Evolutionary conservation across 1,140 invertebrate genomes (phyloP), one percentile per base, ranked within the genome.

Genomic region (Orchesella cincta): DNA sequence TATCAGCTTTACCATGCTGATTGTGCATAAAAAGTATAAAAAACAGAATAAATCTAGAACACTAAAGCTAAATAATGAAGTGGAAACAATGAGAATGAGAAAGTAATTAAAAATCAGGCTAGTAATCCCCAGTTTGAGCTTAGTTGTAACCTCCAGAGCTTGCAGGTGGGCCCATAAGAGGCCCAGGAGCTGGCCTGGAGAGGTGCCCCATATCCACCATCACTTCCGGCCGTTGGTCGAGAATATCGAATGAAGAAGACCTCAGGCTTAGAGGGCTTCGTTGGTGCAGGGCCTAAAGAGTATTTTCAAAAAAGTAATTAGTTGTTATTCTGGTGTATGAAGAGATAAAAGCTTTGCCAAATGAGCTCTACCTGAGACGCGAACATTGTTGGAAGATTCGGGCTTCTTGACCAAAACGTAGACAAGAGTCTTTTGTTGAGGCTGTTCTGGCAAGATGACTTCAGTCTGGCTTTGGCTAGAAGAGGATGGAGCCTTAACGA

Each of bases 171-270:
- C 75, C 80, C 8, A 82, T 81, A 1, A 82, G 81, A 3, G 87
- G 87, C 36, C 87, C 85, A n/a, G 83, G 83, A 28, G 81, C 78
- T 57, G 83, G 23, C 80, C 79, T 12, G n/a, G n/a, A n/a, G n/a
- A n/a, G 84, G 84, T 14, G 83, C 76, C 0, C 83, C 81, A 76
- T 85, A 85, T 75, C 75, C 67, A 12, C 78, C 80, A 82, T 91
- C 91, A 90, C 93, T 92, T 73, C 92, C 93, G 86, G 93, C 93
- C n/a, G n/a, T n/a, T n/a, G n/a, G n/a, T n/a, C n/a, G n/a, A n/a
- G n/a, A n/a, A 86, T 93, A 94, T 85, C 92, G 89, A 86, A 94
- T 94, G 87, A 94, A 94, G 88, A 93, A 94, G 35, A 94, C 92
- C 86, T 93, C 92, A 2, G 92, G 92, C 86, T 94, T 94, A 87